Evolutionary conservation across 2,113 vertebrate genomes (phyloP).

Genomic region (Gobio gobio): DNA sequence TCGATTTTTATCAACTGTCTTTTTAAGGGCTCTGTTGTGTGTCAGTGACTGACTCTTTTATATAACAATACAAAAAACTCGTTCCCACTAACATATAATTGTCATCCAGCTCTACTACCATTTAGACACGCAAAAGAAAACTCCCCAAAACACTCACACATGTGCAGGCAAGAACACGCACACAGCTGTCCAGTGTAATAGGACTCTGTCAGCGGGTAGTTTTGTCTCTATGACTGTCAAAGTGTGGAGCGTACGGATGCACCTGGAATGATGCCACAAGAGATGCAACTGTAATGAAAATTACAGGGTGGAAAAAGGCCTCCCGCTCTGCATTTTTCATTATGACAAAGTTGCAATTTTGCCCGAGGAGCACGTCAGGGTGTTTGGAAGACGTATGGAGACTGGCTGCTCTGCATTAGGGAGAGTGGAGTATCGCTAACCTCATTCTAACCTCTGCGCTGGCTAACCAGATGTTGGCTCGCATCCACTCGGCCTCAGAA

Average conservation of each 20-base stretch:
- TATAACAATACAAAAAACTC: not conserved
- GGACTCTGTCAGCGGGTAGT: slow-evolving; percentile 46
- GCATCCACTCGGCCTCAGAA: slow-evolving; percentile 49
- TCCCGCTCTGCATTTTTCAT: slow-evolving; percentile 45
- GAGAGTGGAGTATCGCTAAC: slow-evolving; percentile 43
- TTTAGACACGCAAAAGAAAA: slow-evolving; percentile 39
- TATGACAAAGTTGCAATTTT: slow-evolving; percentile 39
- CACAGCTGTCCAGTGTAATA: slow-evolving; percentile 50
- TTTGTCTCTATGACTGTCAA: slow-evolving; percentile 38
- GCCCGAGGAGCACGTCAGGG: slow-evolving; percentile 41
- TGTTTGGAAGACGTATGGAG: slow-evolving; percentile 21
- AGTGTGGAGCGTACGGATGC: slow-evolving; percentile 26
- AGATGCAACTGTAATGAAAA: slow-evolving; percentile 49
- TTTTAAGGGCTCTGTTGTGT: not conserved
- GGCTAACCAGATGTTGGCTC: slow-evolving; percentile 61
- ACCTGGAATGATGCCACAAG: slow-evolving; percentile 52
- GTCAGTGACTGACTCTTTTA: slow-evolving; percentile 5
- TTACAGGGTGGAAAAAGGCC: slow-evolving; percentile 52
- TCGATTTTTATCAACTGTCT: not conserved
- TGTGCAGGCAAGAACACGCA: slow-evolving; percentile 43
- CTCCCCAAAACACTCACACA: slow-evolving; percentile 33
- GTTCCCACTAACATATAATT: slow-evolving; percentile 48
- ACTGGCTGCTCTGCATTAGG: slow-evolving; percentile 37
- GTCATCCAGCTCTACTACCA: slow-evolving; percentile 14
- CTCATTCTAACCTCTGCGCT: slow-evolving; percentile 56